Conservation (phyloP, 2,797 vertebrate genomes). For the Chelonia mydas region DNA sequence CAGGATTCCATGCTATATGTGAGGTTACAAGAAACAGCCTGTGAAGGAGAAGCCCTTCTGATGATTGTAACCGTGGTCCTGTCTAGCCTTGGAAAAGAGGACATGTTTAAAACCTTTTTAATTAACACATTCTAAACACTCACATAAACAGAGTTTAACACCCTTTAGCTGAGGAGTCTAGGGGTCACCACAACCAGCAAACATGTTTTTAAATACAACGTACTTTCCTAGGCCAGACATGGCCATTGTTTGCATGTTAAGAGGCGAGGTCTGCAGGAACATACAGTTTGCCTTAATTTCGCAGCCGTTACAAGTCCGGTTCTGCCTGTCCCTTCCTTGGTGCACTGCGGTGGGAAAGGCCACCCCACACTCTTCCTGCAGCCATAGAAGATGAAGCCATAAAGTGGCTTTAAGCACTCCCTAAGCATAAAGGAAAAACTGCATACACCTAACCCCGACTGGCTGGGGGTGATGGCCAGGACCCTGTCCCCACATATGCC, state of each 20-base stretch:
- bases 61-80: background rate
- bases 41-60: background rate
- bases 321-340: background rate
- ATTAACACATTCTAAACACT: background rate
- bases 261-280: background rate
- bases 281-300: background rate
- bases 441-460: fast-evolving
- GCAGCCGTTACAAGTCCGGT: fast-evolving
- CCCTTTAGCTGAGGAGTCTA: background rate
- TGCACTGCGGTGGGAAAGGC: fast-evolving
- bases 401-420: background rate
- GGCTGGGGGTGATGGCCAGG: background rate
- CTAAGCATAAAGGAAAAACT: background rate
- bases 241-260: background rate
- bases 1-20: background rate
- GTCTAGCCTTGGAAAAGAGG: background rate
- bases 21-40: fast-evolving
- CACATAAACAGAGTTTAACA: background rate
- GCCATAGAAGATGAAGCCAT: background rate
- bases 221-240: fast-evolving
- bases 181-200: background rate
- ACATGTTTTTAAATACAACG: background rate
- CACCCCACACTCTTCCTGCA: background rate
- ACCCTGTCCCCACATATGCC: background rate
- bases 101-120: background rate